Evolutionary conservation across 2,113 vertebrate genomes (phyloP).

Genomic region (Myodes glareolus): DNA sequence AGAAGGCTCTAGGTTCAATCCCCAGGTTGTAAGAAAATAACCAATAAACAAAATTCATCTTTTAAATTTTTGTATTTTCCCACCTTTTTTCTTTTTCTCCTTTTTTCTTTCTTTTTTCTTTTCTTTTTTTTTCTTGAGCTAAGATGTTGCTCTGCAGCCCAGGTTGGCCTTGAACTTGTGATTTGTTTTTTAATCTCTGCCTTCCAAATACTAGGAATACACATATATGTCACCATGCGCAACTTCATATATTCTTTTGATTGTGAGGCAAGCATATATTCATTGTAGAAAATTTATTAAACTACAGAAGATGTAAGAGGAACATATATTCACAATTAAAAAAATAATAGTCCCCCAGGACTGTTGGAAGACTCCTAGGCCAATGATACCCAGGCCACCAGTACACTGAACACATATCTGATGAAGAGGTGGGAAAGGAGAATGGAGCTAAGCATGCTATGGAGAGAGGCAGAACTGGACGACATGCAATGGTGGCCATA

Average conservation of each 20-base stretch:
- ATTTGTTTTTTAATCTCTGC: neutral
- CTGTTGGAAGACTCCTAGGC: neutral
- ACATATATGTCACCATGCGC: neutral
- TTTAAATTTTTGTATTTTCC: neutral
- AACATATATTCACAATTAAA: neutral
- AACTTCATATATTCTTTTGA: neutral
- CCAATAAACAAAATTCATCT: neutral
- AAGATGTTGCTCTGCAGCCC: neutral
- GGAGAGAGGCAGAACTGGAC: neutral
- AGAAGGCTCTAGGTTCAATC: neutral
- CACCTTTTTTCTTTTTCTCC: too few species aligned
- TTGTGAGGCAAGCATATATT: neutral
- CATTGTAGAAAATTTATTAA: constrained; percentile 4
- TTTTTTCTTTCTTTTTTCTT: neutral
- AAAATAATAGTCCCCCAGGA: neutral
- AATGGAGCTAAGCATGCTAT: neutral
- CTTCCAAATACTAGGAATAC: neutral
- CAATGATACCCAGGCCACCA: neutral
- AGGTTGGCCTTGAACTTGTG: neutral
- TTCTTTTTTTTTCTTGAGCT: neutral
- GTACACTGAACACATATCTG: neutral
- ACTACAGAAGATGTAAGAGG: neutral
- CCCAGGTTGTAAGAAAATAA: neutral
- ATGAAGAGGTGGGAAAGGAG: neutral
- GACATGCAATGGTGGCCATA: neutral